Base-by-base conservation (phyloP, 2,888 invertebrate species). In the Temnothorax unifasciatus region DNA sequence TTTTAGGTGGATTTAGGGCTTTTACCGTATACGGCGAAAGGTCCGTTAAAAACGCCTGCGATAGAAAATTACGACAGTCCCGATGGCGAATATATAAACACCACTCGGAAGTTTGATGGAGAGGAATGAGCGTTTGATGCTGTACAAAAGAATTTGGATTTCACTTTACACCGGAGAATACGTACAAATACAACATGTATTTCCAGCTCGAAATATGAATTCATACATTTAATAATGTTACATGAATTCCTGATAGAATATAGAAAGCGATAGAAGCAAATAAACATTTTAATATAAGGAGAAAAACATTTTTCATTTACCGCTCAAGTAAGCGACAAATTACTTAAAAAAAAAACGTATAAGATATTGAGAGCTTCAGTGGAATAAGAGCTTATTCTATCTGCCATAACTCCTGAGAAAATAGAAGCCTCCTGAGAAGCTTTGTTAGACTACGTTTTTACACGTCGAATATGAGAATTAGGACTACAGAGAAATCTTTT, bases 61-160 rank as follows among this genome's bases (percentile, higher is more conserved):
- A 97, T 98, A 83, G 96, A 97, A 92, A 96, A 96, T 86, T 99
- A 98, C 93, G 96, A 96, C 0, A 96, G 97, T 66, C 98, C 98
- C 0, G 99, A 99, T 95, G 99, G 99, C 57, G 98, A 99, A 92
- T 99, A 98, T 93, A 94, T 96, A 34, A 97, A 99, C 94, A 95
- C 97, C 47, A 97, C 98, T 0, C 97, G 96, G 94, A 97, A 97
- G 76, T 94, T 87, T 76, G 91, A 88, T 0, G 93, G 92, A 57
- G 93, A 93, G 85, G 34, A 21, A 21, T 68, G 61, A 82, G 52
- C 3, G 15, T 41, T 34, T 41, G 9, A 44, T 77, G 38, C 2
- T 25, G 34, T 4, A 25, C 3, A 2, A 59, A 54, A 21, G 13
- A 50, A 29, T 29, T 29, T 8, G 1, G 41, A 66, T 66, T 54